Evolutionary conservation across 1,140 invertebrate genomes (phyloP).

Genomic region (Tetragnatha versicolor): DNA sequence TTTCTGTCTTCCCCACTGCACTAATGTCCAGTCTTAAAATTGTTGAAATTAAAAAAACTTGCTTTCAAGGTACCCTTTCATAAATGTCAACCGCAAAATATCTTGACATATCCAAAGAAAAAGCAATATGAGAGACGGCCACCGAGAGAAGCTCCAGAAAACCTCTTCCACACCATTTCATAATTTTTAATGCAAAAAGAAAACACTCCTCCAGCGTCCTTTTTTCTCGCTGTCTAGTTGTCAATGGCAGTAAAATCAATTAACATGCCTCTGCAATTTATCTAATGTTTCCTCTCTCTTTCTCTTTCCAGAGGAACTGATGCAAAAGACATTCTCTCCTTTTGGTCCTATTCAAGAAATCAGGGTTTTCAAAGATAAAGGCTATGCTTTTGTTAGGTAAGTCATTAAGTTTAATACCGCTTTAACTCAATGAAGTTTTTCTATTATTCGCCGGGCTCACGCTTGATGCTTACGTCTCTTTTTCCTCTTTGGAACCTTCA

Average conservation of each 20-base stretch:
- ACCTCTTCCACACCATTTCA: slow-evolving; percentile 18
- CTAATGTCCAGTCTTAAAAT: too few species aligned
- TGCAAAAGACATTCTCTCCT: slow-evolving; percentile 94
- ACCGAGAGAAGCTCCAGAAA: too few species aligned
- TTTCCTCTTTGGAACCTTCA: neutral
- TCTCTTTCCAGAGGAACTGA: slow-evolving; percentile 83
- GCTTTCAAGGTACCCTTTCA: too few species aligned
- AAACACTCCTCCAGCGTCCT: neutral
- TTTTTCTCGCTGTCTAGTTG: slow-evolving; percentile 52
- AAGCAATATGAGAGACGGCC: too few species aligned
- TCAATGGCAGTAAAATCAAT: slow-evolving; percentile 54
- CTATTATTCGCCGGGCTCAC: slow-evolving; percentile 40
- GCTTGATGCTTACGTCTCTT: slow-evolving; percentile 36
- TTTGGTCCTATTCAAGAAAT: slow-evolving; percentile 98
- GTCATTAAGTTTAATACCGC: slow-evolving; percentile 50
- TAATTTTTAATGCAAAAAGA: slow-evolving; percentile 44
- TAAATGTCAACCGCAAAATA: too few species aligned
- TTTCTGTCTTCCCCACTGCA: too few species aligned
- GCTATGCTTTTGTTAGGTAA: slow-evolving; percentile 90
- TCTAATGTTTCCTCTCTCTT: slow-evolving; percentile 48
- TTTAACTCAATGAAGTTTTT: slow-evolving; percentile 51
- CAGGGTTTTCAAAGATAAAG: slow-evolving; percentile 98
- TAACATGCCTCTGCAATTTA: slow-evolving; percentile 54
- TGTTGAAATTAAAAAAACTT: too few species aligned
- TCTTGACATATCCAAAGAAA: too few species aligned